Conservation (phyloP, 2,113 vertebrate genomes). For the Pleuronectes platessa region DNA sequence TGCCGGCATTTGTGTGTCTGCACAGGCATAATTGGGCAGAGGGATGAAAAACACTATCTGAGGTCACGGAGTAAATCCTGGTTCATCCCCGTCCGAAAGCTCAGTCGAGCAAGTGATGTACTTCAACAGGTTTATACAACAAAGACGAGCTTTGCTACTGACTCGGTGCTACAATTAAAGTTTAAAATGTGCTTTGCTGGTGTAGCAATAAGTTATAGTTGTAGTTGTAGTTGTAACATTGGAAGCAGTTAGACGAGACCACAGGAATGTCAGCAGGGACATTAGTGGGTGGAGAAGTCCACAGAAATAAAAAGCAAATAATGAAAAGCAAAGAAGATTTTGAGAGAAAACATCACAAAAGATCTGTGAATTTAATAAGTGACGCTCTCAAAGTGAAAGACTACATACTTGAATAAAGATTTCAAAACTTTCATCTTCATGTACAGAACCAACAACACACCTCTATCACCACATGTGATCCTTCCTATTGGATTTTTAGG, state of each 20-base stretch:
- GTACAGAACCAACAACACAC: too few species aligned
- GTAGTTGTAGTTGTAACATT: neutral
- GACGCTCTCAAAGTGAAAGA: too few species aligned
- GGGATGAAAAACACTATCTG: constrained; percentile 36
- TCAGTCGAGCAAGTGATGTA: constrained; percentile 17
- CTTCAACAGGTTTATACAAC: constrained; percentile 22
- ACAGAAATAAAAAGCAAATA: neutral
- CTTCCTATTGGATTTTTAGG: too few species aligned
- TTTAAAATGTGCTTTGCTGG: neutral
- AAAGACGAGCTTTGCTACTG: constrained; percentile 24
- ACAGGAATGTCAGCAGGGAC: too few species aligned
- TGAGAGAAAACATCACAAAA: too few species aligned
- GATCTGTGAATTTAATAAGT: too few species aligned
- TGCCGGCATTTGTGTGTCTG: constrained; percentile 4
- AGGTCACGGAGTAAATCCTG: constrained; percentile 55
- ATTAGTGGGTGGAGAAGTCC: neutral
- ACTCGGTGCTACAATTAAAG: neutral
- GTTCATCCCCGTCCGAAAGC: constrained; percentile 4
- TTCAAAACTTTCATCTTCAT: too few species aligned
- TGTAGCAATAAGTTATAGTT: neutral
- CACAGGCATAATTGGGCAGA: constrained; percentile 1
- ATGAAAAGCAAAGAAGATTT: too few species aligned
- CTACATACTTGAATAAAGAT: too few species aligned
- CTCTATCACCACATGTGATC: too few species aligned
- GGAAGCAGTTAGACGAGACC: neutral